Evolutionary conservation across 1,140 invertebrate genomes (phyloP), one percentile per base, ranked within the genome.

Genomic region (Vollenhovia emeryi): DNA sequence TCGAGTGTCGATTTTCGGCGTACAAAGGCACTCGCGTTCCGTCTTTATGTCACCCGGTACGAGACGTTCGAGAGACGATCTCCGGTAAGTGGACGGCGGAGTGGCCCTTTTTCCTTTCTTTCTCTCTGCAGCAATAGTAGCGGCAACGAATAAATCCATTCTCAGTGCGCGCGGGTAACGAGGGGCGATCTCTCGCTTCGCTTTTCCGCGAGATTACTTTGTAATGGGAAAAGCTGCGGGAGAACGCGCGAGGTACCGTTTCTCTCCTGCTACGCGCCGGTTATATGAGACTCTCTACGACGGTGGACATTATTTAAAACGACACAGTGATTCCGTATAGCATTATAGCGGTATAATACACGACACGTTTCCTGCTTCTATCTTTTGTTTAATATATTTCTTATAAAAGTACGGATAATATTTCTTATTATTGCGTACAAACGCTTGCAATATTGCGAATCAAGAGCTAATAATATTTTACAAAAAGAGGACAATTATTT

Each of bases 1-100:
- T 62, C 57, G 71, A 76, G 71, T 76, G 80, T 62, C 73, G 80
- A 84, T 84, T 84, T 84, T 71, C 30, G 13, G 30, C 24, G 55
- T 30, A 84, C 57, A 84, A 84, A 84, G 55, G 43, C 71, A 76
- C 43, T 84, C 80, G 45, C 43, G 15, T 60, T 48, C n/a, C 71
- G 18, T 76, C 71, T 76, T 50, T 64, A 43, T 84, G 30, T 82
- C 50, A 73, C 2, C n/a, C 27, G 64, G 27, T 24, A 43, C 18
- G 64, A 82, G 50, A 59, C 30, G n/a, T 69, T 80, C 33, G 64
- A 43, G 36, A 69, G 62, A 71, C 50, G 60, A 33, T 48, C n/a
- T 48, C 27, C 15, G 43, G 27, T 30, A 66, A 66, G 36, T 66
- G 36, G 62, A 66, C 62, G 55, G 9, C 11, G 8, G 6, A 80